phyloP scores from a whole-genome alignment of 2,797 vertebrate species.

The Sebastolobus altivelis region DNA sequence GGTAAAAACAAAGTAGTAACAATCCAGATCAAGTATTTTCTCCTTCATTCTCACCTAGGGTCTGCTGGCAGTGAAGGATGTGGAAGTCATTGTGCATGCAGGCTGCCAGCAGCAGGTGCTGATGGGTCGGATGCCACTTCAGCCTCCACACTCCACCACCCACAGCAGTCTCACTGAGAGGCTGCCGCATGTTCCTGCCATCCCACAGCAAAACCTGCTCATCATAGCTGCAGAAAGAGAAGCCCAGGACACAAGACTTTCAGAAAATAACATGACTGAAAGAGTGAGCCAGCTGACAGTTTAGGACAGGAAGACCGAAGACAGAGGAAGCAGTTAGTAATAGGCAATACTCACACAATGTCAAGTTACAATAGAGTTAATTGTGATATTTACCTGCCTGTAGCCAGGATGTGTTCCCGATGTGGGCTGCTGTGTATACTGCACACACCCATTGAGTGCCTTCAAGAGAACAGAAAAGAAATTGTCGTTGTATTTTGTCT shows the following conservation, averaged over 20 bases:
- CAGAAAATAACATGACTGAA: neutral
- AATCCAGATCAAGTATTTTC: neutral
- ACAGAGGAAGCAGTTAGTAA: neutral
- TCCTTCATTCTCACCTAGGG: conserved; percentile 72
- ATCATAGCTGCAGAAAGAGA: conserved; percentile 87
- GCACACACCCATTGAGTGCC: conserved; percentile 96
- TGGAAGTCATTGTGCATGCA: conserved; percentile 96
- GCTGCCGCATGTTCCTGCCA: conserved; percentile 90
- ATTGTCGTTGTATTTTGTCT: neutral
- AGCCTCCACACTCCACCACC: conserved; percentile 95
- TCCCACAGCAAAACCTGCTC: conserved; percentile 96
- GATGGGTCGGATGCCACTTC: conserved; percentile 92
- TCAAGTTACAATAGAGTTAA: neutral
- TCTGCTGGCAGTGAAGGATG: conserved; percentile 88
- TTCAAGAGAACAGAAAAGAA: conserved; percentile 62
- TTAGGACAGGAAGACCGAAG: no score
- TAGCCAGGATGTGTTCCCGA: conserved; percentile 90
- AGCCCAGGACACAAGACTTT: neutral
- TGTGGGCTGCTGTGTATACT: conserved; percentile 94
- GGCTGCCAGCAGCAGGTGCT: conserved; percentile 92
- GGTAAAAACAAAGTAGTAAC: neutral
- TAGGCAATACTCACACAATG: neutral
- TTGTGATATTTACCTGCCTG: conserved; percentile 89
- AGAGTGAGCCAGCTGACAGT: neutral
- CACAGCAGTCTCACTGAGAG: conserved; percentile 85